A percentile compares a stretch with the other conserved stretches of the same genome.
Evolutionary conservation across 2,113 vertebrate genomes (phyloP).

Genomic region (Nothoprocta perdicaria): DNA sequence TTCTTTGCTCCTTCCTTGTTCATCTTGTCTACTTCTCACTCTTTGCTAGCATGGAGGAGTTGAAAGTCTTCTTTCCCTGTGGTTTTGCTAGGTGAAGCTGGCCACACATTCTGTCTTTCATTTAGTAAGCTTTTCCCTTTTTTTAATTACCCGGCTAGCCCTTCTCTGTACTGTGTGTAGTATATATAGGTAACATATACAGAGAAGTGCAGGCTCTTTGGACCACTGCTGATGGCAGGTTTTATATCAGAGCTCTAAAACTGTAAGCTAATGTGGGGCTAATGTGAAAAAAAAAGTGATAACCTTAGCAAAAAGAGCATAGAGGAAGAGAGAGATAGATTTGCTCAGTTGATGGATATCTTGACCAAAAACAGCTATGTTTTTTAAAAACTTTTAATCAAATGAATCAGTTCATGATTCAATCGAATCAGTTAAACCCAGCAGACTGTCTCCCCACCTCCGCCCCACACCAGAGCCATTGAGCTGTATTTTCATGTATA

Average conservation of each 20-base stretch:
- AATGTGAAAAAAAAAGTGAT: background rate
- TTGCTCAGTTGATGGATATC: background rate
- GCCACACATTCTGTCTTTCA: background rate
- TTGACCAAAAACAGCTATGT: background rate
- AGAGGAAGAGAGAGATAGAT: background rate
- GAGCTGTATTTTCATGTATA: background rate
- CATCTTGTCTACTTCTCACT: background rate
- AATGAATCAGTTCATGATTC: background rate
- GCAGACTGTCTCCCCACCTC: background rate
- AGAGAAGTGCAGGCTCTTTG: background rate
- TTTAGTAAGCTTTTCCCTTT: background rate
- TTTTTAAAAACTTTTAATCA: background rate
- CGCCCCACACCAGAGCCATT: background rate
- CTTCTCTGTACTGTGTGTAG: background rate
- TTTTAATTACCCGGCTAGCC: background rate
- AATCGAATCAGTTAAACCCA: background rate
- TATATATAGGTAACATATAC: background rate
- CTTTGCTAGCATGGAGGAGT: background rate
- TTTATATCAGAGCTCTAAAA: background rate
- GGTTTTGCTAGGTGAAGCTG: background rate
- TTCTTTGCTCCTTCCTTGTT: background rate
- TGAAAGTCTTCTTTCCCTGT: rapidly evolving
- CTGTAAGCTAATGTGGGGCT: background rate
- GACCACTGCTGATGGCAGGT: background rate
- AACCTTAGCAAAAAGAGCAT: background rate